Evolutionary conservation across 2,797 vertebrate genomes (phyloP).

Genomic region (Thaleichthys pacificus): DNA sequence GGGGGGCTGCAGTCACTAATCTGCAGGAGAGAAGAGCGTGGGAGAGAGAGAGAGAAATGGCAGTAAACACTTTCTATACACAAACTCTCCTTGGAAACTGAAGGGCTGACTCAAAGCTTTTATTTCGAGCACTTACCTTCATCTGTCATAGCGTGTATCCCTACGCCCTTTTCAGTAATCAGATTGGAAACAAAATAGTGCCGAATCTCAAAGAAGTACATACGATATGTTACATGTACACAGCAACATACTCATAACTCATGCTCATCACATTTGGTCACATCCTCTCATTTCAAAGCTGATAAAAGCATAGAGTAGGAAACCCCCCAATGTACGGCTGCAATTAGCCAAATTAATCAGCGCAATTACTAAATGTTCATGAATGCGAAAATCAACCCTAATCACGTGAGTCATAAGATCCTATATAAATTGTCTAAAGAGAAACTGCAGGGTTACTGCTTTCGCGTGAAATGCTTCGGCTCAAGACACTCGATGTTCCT

Average conservation of each 20-base stretch:
- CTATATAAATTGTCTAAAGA: neutral
- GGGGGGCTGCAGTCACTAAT: slow-evolving; percentile 76
- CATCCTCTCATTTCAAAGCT: neutral
- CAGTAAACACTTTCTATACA: slow-evolving; percentile 39
- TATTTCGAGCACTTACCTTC: slow-evolving; percentile 53
- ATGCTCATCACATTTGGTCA: neutral
- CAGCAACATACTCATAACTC: neutral
- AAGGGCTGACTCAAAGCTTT: slow-evolving; percentile 49
- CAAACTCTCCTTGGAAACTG: slow-evolving; percentile 39
- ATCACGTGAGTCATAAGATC: neutral
- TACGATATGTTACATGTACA: neutral
- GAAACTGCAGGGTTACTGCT: slow-evolving; percentile 3
- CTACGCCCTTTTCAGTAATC: neutral
- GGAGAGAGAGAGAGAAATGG: slow-evolving; percentile 34
- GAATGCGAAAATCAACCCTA: neutral
- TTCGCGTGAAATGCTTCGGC: neutral
- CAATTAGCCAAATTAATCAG: neutral
- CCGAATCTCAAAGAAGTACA: neutral
- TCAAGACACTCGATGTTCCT: neutral
- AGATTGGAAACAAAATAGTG: neutral
- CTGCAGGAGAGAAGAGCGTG: slow-evolving; percentile 61
- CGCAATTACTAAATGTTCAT: neutral
- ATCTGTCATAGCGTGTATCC: slow-evolving; percentile 21
- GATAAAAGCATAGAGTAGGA: neutral
- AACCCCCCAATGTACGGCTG: neutral